Conservation (phyloP, 2,888 invertebrate species). For the Labia minor region DNA sequence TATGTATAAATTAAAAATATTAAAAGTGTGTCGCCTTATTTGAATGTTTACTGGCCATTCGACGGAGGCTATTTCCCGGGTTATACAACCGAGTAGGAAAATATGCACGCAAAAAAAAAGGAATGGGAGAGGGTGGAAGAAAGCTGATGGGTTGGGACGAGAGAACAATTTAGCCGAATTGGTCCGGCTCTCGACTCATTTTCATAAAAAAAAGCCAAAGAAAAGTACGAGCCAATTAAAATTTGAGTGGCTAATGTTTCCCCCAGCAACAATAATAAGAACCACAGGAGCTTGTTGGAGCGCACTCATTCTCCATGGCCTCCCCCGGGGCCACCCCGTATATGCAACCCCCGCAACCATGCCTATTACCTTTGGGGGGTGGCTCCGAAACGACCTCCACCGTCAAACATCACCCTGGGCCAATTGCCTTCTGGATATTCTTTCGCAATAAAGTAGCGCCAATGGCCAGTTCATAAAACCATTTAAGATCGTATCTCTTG, state of each 20-base stretch:
- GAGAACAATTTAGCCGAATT: slow-evolving; percentile 2
- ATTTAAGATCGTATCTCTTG: slow-evolving; percentile 5
- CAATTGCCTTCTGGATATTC: slow-evolving; percentile 8
- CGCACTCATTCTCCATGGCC: not conserved
- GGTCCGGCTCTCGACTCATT: not conserved
- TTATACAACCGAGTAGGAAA: not conserved
- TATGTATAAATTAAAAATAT: slow-evolving; percentile 13
- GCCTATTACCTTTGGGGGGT: not conserved
- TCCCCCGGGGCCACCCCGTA: not conserved
- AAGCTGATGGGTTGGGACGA: not conserved
- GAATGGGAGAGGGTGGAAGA: not conserved
- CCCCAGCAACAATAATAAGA: slow-evolving; percentile 13
- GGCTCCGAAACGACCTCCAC: not conserved
- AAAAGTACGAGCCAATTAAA: slow-evolving; percentile 13
- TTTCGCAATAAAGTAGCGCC: slow-evolving; percentile 8
- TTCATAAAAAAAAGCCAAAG: slow-evolving; percentile 13
- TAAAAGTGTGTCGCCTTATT: slow-evolving; percentile 13
- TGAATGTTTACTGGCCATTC: not conserved
- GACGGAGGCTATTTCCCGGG: not conserved
- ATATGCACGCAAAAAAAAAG: not conserved
- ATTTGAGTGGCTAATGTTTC: slow-evolving; percentile 13
- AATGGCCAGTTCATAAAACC: slow-evolving; percentile 8
- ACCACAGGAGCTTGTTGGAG: slow-evolving; percentile 13
- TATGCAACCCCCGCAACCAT: not conserved
- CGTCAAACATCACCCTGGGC: slow-evolving; percentile 5